phyloP scores from a whole-genome alignment of 2,797 vertebrate genomes.

The Cuniculus paca region DNA sequence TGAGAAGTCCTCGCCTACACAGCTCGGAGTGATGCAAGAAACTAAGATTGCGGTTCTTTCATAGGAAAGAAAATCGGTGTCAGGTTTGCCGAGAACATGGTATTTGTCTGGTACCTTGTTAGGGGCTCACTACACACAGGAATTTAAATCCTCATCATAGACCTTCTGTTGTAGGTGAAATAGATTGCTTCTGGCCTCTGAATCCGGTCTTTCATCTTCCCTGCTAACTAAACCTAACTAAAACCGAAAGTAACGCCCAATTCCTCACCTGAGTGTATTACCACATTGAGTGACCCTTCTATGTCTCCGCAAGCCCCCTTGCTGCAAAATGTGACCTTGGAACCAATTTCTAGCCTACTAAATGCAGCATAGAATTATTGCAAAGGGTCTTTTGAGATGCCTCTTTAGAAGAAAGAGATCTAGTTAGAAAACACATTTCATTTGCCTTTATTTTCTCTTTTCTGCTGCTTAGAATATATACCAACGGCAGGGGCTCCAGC shows the following conservation, averaged over 20 bases:
- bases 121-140: fast-evolving
- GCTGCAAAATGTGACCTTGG: not conserved
- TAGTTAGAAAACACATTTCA: not conserved
- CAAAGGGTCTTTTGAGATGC: not conserved
- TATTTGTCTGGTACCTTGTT: not conserved
- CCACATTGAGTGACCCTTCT: not conserved
- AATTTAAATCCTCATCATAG: not conserved
- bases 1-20: not conserved
- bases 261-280: not conserved
- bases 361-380: not conserved
- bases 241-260: no score
- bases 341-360: not conserved
- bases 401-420: not conserved
- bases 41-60: not conserved
- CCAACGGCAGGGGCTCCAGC: not conserved
- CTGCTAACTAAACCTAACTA: not conserved
- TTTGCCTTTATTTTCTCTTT: not conserved
- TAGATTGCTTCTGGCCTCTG: not conserved
- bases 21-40: not conserved
- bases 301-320: not conserved
- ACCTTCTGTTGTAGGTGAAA: not conserved
- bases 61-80: no score
- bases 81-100: not conserved
- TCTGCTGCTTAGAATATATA: not conserved
- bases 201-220: not conserved